Conservation (phyloP, 2,888 invertebrate species). For the Drosophila pegasa region DNA sequence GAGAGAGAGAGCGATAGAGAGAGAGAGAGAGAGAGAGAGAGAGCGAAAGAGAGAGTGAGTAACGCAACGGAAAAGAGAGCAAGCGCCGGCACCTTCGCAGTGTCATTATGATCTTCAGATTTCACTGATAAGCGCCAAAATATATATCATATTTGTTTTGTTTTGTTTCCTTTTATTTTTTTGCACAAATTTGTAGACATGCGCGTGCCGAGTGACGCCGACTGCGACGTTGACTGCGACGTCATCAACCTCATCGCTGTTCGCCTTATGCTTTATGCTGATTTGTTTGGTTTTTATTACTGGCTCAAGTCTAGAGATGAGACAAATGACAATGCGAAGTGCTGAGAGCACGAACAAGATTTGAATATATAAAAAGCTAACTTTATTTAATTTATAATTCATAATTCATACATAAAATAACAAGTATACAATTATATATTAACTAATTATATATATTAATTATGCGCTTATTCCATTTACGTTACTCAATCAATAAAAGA, state of each 20-base stretch:
- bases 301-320: not conserved
- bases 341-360: not conserved
- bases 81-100: slow-evolving; percentile 16
- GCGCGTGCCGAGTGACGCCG: slow-evolving; percentile 57
- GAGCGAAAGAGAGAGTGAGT: not conserved
- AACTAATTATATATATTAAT: too few species aligned
- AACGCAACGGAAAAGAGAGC: slow-evolving; percentile 5
- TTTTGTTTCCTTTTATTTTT: not conserved
- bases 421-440: too few species aligned
- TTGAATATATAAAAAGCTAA: too few species aligned
- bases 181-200: slow-evolving; percentile 24
- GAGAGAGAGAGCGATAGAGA: not conserved
- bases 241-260: slow-evolving; percentile 47
- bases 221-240: slow-evolving; percentile 43
- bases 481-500: not conserved
- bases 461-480: too few species aligned
- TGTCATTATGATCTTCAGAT: slow-evolving; percentile 36
- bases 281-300: slow-evolving; percentile 14
- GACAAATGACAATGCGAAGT: not conserved
- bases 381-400: too few species aligned
- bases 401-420: too few species aligned
- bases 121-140: slow-evolving; percentile 27
- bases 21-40: not conserved
- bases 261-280: slow-evolving; percentile 32
- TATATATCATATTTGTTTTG: slow-evolving; percentile 3